These are phyloP conservation scores for Capreolus pygargus DNA, from an alignment of 2,113 vertebrate species.

Conservation along the genomic window DNA sequence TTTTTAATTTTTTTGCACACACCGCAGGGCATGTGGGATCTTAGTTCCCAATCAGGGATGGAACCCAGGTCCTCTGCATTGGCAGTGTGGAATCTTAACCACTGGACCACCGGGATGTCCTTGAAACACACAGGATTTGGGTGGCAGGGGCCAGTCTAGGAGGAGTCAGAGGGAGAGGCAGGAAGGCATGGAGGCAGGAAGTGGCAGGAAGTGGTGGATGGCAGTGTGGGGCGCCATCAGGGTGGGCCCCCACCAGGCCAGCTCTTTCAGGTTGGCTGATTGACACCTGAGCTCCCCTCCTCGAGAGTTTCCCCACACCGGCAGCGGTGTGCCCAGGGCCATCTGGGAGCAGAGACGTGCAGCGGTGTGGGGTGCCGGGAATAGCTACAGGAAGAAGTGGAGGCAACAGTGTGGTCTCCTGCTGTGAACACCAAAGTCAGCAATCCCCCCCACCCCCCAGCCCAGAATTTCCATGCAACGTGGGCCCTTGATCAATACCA, in stretches of 20 bases:
- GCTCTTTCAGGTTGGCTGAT: not conserved
- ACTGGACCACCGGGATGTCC: not conserved
- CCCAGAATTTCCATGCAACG: not conserved
- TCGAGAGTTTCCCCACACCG: not conserved
- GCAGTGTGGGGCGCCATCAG: not conserved
- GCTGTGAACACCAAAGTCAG: not conserved
- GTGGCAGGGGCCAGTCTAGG: not conserved
- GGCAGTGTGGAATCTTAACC: not conserved
- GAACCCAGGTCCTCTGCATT: not conserved
- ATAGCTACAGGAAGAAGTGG: not conserved
- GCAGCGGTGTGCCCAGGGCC: not conserved
- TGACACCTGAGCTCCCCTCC: no score
- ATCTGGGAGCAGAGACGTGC: not conserved
- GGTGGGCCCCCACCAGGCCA: not conserved
- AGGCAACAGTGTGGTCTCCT: not conserved
- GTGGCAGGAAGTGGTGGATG: rapidly evolving
- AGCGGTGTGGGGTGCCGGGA: not conserved
- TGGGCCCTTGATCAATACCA: no score
- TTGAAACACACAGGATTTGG: not conserved
- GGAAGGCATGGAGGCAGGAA: not conserved
- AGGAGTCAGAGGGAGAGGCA: not conserved
- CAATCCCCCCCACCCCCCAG: rapidly evolving
- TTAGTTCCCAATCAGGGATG: not conserved
- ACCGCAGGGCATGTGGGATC: not conserved
- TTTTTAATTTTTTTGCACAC: not conserved